phyloP scores from a whole-genome alignment of 2,888 invertebrate genomes.

The Amiota mariae region DNA sequence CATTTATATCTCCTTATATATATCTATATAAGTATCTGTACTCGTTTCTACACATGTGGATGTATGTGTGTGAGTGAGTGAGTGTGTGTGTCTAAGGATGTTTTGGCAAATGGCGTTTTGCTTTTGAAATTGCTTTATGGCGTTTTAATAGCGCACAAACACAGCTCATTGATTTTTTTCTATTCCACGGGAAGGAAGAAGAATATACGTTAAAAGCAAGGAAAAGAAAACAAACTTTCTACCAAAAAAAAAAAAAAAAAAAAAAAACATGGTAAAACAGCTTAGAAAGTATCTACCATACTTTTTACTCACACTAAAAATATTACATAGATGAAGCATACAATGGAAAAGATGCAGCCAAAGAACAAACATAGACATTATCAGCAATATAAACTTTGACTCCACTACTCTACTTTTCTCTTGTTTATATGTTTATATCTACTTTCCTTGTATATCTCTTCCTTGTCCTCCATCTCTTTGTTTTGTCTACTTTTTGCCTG shows the following conservation, averaged over 20 bases:
- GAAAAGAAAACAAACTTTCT: not conserved
- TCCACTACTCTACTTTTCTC: constrained; percentile 35
- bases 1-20: not conserved
- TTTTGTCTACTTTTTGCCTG: constrained; percentile 43
- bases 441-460: too few species aligned
- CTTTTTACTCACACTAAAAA: constrained; percentile 41
- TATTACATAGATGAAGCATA: constrained; percentile 35
- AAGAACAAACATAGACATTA: constrained; percentile 51
- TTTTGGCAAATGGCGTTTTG: constrained; percentile 11
- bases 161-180: constrained; percentile 24
- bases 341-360: constrained; percentile 38
- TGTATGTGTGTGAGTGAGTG: not conserved
- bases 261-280: constrained; percentile 9
- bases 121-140: constrained; percentile 26
- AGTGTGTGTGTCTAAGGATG: not conserved
- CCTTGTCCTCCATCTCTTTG: too few species aligned
- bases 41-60: not conserved
- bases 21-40: not conserved
- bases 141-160: constrained; percentile 27
- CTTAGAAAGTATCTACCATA: constrained; percentile 34
- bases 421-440: too few species aligned
- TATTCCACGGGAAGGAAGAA: not conserved
- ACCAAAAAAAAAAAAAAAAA: constrained; percentile 46
- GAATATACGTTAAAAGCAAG: too few species aligned
- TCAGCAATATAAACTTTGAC: constrained; percentile 52